These are phyloP conservation scores for Trialeurodes vaporariorum DNA, from an alignment of 1,140 invertebrate species.

Conservation along the genomic window DNA sequence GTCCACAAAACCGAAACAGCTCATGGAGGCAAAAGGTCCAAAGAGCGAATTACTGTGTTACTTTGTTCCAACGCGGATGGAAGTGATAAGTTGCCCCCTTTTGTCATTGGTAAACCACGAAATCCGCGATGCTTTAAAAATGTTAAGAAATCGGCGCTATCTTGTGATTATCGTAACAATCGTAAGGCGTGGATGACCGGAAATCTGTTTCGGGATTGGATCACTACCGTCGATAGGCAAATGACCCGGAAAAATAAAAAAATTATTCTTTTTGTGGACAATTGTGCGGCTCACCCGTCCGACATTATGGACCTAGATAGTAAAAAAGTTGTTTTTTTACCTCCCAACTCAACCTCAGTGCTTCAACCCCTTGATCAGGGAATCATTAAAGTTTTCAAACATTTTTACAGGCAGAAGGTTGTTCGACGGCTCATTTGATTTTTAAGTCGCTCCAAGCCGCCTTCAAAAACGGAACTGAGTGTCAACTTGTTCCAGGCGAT, in stretches of 20 bases:
- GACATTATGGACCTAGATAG: background rate
- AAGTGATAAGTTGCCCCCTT: conserved; percentile 28
- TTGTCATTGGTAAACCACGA: conserved; percentile 30
- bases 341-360: conserved; percentile 27
- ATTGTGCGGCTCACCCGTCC: conserved; percentile 5
- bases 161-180: background rate
- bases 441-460: too few species aligned
- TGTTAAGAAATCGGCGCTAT: conserved; percentile 11
- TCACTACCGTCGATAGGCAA: background rate
- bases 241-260: conserved; percentile 22
- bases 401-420: conserved; percentile 17
- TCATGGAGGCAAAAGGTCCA: conserved; percentile 8
- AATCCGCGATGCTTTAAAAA: conserved; percentile 29
- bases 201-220: background rate
- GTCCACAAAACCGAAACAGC: conserved; percentile 18
- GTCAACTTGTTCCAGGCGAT: too few species aligned
- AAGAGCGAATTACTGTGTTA: conserved; percentile 28
- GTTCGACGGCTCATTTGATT: too few species aligned
- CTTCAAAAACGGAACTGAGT: too few species aligned
- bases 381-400: conserved; percentile 35
- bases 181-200: conserved; percentile 15
- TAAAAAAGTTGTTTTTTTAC: conserved; percentile 8
- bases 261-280: conserved; percentile 16
- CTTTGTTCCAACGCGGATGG: conserved; percentile 32
- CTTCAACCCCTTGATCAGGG: conserved; percentile 40